Evolutionary conservation across 2,888 invertebrate genomes (phyloP).

Genomic region (Chaitophorus viminalis): DNA sequence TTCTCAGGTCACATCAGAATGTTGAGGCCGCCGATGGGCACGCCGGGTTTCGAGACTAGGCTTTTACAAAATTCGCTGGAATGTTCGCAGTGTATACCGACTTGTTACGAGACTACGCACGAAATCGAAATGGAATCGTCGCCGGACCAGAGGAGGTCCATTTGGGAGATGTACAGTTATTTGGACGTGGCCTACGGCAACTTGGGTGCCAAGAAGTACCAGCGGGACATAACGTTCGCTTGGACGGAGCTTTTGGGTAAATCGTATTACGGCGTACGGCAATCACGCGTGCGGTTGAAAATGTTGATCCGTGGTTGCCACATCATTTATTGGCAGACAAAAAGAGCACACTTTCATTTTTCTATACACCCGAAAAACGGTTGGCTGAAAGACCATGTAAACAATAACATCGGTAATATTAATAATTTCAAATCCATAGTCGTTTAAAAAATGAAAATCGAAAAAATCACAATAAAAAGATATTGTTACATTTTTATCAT

Average conservation of each 20-base stretch:
- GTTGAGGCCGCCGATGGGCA: conserved; percentile 63
- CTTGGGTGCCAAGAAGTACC: conserved; percentile 64
- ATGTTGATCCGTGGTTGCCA: too few relatives aligned
- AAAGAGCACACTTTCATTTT: too few relatives aligned
- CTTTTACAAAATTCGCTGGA: conserved; percentile 63
- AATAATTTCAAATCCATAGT: too few relatives aligned
- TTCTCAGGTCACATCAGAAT: conserved; percentile 61
- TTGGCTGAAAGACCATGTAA: too few relatives aligned
- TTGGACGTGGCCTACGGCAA: conserved; percentile 64
- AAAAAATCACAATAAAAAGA: too few relatives aligned
- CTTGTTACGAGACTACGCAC: conserved; percentile 64
- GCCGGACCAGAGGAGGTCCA: conserved; percentile 51
- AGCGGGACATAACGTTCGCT: conserved; percentile 64
- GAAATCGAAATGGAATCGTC: conserved; percentile 63
- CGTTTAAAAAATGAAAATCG: too few relatives aligned
- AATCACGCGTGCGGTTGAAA: too few relatives aligned
- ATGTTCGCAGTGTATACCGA: conserved; percentile 64
- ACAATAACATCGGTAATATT: too few relatives aligned
- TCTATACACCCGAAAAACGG: too few relatives aligned
- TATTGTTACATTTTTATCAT: too few relatives aligned
- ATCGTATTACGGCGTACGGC: not conserved
- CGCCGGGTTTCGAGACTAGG: conserved; percentile 63
- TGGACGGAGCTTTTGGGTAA: conserved; percentile 64
- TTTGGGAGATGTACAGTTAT: conserved; percentile 61
- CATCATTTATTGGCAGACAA: too few relatives aligned